Base-by-base conservation (phyloP, 2,113 vertebrate species). In the Heteronetta atricapilla region DNA sequence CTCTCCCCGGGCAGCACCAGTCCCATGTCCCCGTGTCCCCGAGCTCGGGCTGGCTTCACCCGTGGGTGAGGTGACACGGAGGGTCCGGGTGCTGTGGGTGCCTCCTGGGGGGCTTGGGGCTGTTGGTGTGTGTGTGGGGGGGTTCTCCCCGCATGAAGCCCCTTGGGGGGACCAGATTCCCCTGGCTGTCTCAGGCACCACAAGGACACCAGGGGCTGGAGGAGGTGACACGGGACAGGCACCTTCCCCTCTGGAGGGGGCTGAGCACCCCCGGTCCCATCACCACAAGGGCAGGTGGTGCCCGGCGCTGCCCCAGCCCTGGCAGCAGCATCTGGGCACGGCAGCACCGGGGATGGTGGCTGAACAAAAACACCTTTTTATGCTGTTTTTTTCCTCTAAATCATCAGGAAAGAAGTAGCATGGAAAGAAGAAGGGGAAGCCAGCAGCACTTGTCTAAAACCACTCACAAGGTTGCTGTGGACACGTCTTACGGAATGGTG, bases 391-490 rank as follows among this genome's bases (percentile, higher is more conserved):
- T 83, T 76, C 53, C 53, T 9, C 6, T 5, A 34, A 70, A 72
- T 33, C 21, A 48, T 14, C 19, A 3, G n/a, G 6, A 40, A 40
- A 40, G 62, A 11, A 64, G 26, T 26, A 40, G 28, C 34, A 4
- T 8, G 10, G 73, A 38, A 60, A 46, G 67, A 70, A 79, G 11
- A 14, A 16, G 19, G 20, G 14, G 34, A 16, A 82, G 15, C 42
- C 40, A 13, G 29, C 42, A 85, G 82, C 18, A n/a, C n/a, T 63
- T 29, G 6, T 58, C 21, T 60, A 50, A 74, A 26, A 34, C 82
- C 33, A 12, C 53, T 60, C n/a, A 23, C 0, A 2, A 8, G 2
- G 17, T 14, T 0, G 0, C 36, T 44, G 50, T 29, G 67, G 59
- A 10, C 15, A 82, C 56, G 17, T 53, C 53, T 80, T 90, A 69